Base-by-base conservation (phyloP, 2,797 vertebrate genomes). In the Poeciliopsis infans region DNA sequence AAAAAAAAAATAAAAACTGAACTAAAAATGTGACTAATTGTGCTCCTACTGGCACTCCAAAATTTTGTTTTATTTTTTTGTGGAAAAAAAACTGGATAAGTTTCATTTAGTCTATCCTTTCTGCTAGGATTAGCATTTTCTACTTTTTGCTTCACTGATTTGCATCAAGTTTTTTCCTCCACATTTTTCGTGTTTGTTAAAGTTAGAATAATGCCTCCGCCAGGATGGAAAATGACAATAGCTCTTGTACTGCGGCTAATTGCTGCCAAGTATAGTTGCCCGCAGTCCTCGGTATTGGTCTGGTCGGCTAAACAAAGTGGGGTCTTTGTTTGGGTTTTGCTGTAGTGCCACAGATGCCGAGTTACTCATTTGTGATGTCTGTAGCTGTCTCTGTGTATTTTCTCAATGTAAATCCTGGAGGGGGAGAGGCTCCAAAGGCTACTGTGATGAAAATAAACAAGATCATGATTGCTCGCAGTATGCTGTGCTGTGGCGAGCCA, bases 301-400 rank as follows among this genome's bases (percentile, higher is more conserved):
- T 83, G 80, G 73, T 85, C 89, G 80, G 86, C 89, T 91, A 94
- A 94, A 94, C 88, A 92, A 89, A 84, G 79, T 74, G 66, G 69
- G 86, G 77, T 76, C 90, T 92, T 89, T 93, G 91, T 94, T 94
- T 93, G 86, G 92, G 88, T 92, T 92, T 89, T 90, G 79, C 85
- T 88, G 81, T 82, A 66, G 66, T 83, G 74, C 88, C 85, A 88
- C 57, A 5, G 84, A 90, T 90, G 85, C 90, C 90, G 89, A 87
- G 83, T 93, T 89, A 88, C 89, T 94, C 91, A 93, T 95, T 93
- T 96, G 95, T 95, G 89, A 95, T 95, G 95, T 95, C 94, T 95
- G 90, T 85, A 90, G 85, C 90, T 91, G 84, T 87, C 87, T 88
- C 88, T 94, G 88, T 90, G 90, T 94, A 92, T 94, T 93, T 93